Evolutionary conservation across 92 coral and sea anemone genomes (phyloP).

Genomic region (Parazoanthus swiftii): DNA sequence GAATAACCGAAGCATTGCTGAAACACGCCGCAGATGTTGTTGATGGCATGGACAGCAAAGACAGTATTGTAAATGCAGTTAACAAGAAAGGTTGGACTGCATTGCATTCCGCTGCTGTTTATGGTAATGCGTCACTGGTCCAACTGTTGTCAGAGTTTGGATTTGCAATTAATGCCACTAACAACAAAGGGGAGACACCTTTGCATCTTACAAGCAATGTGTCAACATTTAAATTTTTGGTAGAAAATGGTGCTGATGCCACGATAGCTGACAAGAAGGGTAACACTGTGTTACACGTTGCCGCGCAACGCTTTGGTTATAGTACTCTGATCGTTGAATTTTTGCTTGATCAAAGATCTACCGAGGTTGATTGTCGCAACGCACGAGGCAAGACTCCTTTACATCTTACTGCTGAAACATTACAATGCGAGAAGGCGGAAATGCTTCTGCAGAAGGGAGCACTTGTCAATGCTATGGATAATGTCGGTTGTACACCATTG

Average conservation of each 20-base stretch:
- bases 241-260: not conserved
- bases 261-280: not conserved
- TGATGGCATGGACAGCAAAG: no score
- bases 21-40: no score
- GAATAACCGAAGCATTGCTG: no score
- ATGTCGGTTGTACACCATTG: not conserved
- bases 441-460: not conserved
- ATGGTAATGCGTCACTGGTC: not conserved
- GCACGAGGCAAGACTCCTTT: not conserved
- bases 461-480: not conserved
- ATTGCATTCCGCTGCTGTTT: not conserved
- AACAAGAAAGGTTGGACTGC: not conserved
- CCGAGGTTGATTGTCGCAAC: not conserved
- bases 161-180: no score
- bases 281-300: not conserved
- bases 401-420: not conserved
- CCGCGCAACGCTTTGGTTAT: not conserved
- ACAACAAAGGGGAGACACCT: no score
- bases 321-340: not conserved
- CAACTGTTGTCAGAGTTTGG: not conserved
- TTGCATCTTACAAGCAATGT: not conserved
- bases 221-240: not conserved
- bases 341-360: not conserved
- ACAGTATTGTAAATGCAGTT: not conserved
- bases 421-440: not conserved